Conservation (phyloP, 53 echinoderm and acorn worm genomes). For the Actinopyga echinites region DNA sequence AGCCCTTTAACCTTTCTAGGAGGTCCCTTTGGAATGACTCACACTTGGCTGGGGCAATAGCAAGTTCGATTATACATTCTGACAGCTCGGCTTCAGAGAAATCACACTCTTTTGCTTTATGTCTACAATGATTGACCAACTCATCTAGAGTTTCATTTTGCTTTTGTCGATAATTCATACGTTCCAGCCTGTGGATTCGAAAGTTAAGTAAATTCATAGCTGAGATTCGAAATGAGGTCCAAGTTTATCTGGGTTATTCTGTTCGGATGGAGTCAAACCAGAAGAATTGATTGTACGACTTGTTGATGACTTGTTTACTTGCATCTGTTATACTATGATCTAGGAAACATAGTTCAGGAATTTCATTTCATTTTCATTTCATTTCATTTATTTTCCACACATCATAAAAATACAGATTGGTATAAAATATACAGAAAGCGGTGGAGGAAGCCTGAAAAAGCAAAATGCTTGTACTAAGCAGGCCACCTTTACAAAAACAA, state of each 20-base stretch:
- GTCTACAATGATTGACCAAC: no score
- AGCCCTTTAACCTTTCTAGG: conserved; percentile 30
- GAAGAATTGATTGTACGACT: conserved; percentile 41
- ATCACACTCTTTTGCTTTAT: no score
- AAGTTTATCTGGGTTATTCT: conserved; percentile 30
- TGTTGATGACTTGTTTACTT: conserved; percentile 42
- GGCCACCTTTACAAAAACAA: no score
- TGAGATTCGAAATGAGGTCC: conserved; percentile 39
- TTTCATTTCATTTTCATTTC: no score
- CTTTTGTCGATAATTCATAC: no score
- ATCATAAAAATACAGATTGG: no score
- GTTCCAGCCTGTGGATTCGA: no score
- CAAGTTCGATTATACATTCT: conserved; percentile 28
- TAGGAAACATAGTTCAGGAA: conserved; percentile 43
- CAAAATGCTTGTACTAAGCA: no score
- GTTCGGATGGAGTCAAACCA: conserved; percentile 25
- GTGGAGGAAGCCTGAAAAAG: no score
- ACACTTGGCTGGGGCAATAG: conserved; percentile 5
- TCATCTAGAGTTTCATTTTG: no score
- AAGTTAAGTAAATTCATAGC: conserved; percentile 52
- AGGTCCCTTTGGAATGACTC: conserved; percentile 21
- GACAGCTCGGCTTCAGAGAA: conserved; percentile 10
- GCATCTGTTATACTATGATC: conserved; percentile 49
- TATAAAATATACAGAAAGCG: no score
- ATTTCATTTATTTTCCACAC: no score